Evolutionary conservation across 1,140 invertebrate genomes (phyloP).

Genomic region (Megalonaias nervosa): DNA sequence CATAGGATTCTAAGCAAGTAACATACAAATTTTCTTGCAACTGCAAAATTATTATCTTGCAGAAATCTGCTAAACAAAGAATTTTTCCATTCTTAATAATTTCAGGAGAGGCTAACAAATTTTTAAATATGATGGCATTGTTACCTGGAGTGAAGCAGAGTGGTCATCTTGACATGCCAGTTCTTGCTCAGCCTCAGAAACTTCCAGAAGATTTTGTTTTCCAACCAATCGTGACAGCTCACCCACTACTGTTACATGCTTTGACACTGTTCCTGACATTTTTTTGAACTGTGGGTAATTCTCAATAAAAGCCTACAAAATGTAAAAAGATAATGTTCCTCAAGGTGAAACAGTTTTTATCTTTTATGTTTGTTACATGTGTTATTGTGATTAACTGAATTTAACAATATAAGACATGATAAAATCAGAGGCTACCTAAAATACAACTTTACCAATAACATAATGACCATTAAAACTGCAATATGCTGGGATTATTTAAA

Average conservation of each 20-base stretch:
- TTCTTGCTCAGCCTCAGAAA: constrained; percentile 98
- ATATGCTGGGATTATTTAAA: too few relatives aligned
- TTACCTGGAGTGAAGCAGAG: constrained; percentile 85
- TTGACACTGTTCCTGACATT: constrained; percentile 98
- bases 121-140: not conserved
- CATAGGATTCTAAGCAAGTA: too few relatives aligned
- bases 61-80: not conserved
- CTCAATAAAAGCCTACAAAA: constrained; percentile 88
- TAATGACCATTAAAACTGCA: too few relatives aligned
- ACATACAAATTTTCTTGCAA: too few relatives aligned
- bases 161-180: constrained; percentile 95
- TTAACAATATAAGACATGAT: too few relatives aligned
- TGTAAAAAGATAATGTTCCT: not conserved
- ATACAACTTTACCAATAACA: too few relatives aligned
- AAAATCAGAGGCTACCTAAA: too few relatives aligned
- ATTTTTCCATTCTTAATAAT: not conserved
- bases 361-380: too few relatives aligned
- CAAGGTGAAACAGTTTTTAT: too few relatives aligned
- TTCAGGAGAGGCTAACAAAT: not conserved
- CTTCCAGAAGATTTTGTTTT: constrained; percentile 85
- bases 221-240: constrained; percentile 91
- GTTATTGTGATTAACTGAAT: too few relatives aligned
- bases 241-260: constrained; percentile 96
- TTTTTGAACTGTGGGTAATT: constrained; percentile 99
- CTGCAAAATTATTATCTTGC: too few relatives aligned